These are phyloP conservation scores for Pantelozetes paolii DNA, from an alignment of 2,888 invertebrate species.

Conservation along the genomic window DNA sequence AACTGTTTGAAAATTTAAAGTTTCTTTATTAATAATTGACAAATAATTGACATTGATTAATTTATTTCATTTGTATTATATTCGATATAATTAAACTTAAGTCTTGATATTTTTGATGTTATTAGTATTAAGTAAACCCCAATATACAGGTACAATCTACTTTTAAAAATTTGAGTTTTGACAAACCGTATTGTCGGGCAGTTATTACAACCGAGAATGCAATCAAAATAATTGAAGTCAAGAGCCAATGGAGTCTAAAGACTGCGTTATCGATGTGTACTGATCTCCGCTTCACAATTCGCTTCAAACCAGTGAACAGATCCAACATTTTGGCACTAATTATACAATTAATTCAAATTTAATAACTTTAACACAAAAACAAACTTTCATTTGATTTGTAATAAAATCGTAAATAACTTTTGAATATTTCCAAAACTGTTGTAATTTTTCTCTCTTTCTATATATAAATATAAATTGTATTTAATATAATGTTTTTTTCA, in stretches of 20 bases:
- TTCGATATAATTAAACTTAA: too few species aligned
- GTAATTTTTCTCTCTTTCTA: too few species aligned
- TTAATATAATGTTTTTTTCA: background rate
- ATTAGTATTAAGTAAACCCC: too few species aligned
- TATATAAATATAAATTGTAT: too few species aligned
- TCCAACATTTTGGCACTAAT: slow-evolving; percentile 41
- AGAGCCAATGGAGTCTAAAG: slow-evolving; percentile 47
- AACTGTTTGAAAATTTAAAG: slow-evolving; percentile 23
- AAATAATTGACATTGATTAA: too few species aligned
- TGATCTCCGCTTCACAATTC: slow-evolving; percentile 36
- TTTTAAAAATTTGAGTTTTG: background rate
- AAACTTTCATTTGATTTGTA: too few species aligned
- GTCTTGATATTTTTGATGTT: too few species aligned
- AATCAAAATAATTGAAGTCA: slow-evolving; percentile 45
- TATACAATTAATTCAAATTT: background rate
- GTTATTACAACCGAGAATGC: slow-evolving; percentile 45
- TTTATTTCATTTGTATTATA: too few species aligned
- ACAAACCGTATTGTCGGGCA: slow-evolving; percentile 44
- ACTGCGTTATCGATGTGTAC: slow-evolving; percentile 46
- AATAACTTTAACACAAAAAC: background rate
- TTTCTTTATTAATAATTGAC: too few species aligned
- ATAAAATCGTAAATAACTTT: background rate
- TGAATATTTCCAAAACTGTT: too few species aligned
- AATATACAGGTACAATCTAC: too few species aligned
- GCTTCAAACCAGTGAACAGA: slow-evolving; percentile 41